Evolutionary conservation across 2,888 invertebrate species (phyloP), one percentile per base, ranked within the genome.

Genomic region (Amblyjoppa fuscipennis): DNA sequence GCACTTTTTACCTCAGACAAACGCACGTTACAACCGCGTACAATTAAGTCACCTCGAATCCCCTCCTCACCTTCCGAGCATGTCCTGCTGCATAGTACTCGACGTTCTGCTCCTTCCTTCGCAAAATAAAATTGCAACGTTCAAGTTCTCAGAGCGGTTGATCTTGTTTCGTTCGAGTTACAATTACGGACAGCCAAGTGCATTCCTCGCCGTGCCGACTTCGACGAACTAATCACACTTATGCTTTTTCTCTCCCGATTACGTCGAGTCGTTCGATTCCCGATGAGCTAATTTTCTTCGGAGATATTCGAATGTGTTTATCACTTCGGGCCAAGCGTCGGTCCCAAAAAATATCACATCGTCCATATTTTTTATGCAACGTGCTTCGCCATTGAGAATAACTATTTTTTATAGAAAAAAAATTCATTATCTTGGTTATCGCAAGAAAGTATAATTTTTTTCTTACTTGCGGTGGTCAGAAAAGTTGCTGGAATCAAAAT

Each of bases 141-240:
- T 69, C 69, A n/a, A 69, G 45, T 16, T 20, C 69, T 28, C 41
- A 2, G 45, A 25, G 45, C n/a, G n/a, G n/a, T 34, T 66, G 16
- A 7, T 66, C 28, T 69, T 49, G 25, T 20, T 69, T 69, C 45
- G 69, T 45, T 13, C 69, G 45, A 49, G 45, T 41, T 69, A 45
- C 69, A 69, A 69, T 69, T 69, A 28, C 41, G 25, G 4, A 25
- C 45, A 6, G 45, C 69, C 25, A 69, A 45, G 41, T 45, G 69
- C 45, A 69, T 69, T 41, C 11, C 69, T 45, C 69, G 41, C 45
- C 6, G n/a, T 13, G 3, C 41, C 25, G 20, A 2, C 69, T 69
- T 13, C 20, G 69, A 25, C 45, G 69, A 45, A 69, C 20, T 11
- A 73, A 59, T 59, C 53, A 25, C 34, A 38, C 56, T 25, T 20